Evolutionary conservation across 2,113 vertebrate genomes (phyloP), one percentile per base, ranked within the genome.

Genomic region (Aleadryas rufinucha): DNA sequence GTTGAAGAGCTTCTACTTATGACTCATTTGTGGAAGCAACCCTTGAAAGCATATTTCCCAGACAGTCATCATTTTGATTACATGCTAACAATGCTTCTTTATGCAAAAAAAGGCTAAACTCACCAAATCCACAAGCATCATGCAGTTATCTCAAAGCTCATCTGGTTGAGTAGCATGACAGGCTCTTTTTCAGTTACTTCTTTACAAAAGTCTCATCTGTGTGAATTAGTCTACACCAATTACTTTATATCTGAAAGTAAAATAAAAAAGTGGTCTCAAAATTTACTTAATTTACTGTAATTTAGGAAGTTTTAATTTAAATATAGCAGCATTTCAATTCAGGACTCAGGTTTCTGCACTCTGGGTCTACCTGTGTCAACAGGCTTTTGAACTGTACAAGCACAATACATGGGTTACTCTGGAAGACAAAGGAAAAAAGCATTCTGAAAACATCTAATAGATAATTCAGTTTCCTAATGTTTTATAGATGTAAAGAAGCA

Each of bases 21-120:
- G 74, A 23, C 69, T 95, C 69, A 69, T 54, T 93, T 87, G 57
- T 70, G 68, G 50, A 82, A 93, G 88, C 54, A 89, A 92, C 69
- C 54, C 52, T 75, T 87, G 72, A 72, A 95, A 91, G 84, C 65
- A 72, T 57, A 21, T 91, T 85, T 68, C 31, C 33, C 28, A 83
- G 78, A 91, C 75, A 93, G 81, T 47, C 79, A 83, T 66, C 10
- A 90, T 85, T 95, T 69, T 95, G 71, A 93, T 84, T 95, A 54
- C 39, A 59, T 53, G 45, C 56, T 95, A 95, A 86, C 78, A 90
- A 78, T 68, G 64, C 31, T 84, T 35, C 89, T 83, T 93, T 86
- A 93, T 88, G 71, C 49, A 89, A 83, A 80, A 41, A 79, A 77
- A 44, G 33, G 2, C 50, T 50, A 57, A 87, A 80, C 9, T 6